A percentile compares a stretch with the other conserved stretches of the same genome.
Conservation (phyloP, 2,888 invertebrate genomes). For the Zygogramma bicolorata region DNA sequence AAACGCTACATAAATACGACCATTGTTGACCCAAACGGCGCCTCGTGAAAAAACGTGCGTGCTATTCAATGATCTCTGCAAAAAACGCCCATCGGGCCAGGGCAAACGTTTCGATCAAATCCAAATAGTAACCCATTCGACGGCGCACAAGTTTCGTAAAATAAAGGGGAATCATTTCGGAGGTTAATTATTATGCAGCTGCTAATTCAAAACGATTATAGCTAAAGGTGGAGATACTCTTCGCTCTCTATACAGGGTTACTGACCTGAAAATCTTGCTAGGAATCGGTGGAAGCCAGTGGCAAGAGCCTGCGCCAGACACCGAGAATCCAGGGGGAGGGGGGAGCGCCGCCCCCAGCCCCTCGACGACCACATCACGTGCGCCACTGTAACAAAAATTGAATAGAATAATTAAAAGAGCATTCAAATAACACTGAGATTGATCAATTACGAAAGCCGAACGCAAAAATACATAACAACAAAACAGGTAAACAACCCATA, state of each 20-base stretch:
- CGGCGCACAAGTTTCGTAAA: not conserved
- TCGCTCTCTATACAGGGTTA: conserved; percentile 49
- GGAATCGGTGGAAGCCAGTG: conserved; percentile 69
- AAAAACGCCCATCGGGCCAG: not conserved
- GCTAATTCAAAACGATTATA: conserved; percentile 32
- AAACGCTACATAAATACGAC: not conserved
- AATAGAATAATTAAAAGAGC: not conserved
- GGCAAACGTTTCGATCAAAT: not conserved
- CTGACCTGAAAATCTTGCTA: conserved; percentile 74
- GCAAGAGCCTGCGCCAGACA: conserved; percentile 66
- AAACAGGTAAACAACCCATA: too few relatives aligned
- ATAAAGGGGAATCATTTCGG: conserved; percentile 15
- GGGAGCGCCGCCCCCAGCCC: conserved; percentile 58
- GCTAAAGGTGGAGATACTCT: conserved; percentile 21
- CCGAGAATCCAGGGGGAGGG: conserved; percentile 62
- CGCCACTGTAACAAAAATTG: conserved; percentile 67
- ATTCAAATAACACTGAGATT: not conserved
- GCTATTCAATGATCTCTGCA: not conserved
- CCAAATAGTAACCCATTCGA: conserved; percentile 1
- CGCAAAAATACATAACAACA: too few relatives aligned
- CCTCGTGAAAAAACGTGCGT: not conserved
- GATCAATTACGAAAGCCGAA: too few relatives aligned
- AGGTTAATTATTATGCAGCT: conserved; percentile 25
- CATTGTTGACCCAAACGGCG: not conserved
- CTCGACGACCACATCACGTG: conserved; percentile 66